Base-by-base conservation (phyloP, 2,113 vertebrate genomes). In the Syrrhaptes paradoxus region DNA sequence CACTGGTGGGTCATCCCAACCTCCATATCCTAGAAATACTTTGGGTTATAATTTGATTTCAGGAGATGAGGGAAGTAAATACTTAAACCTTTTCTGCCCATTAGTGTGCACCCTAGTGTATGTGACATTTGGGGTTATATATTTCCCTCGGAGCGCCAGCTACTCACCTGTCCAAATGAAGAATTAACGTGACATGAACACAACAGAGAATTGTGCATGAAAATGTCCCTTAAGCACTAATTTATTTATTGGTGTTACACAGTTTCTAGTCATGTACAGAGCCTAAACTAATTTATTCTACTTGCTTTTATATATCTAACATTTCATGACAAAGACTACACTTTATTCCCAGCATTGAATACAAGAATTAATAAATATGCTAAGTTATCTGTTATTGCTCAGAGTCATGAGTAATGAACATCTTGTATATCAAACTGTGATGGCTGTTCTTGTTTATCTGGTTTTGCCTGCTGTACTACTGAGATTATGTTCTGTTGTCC, bases 291-390 rank as follows among this genome's bases (percentile, higher is more conserved):
- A 97, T 96, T 93, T 95, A 93, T 91, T 97, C 85, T 85, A 66
- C 29, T 8, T 1, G 2, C 21, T 74, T 96, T 85, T 85, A 77
- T 46, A 31, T 72, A 92, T 77, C 70, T 62, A 85, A 45, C n/a
- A 38, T 81, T 89, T 96, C 38, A 71, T 93, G 87, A 94, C 76
- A 91, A 87, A 48, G 38, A 77, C 65, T 14, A 75, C 20, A 20
- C 19, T 95, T 88, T 84, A 76, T 79, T 95, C 79, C 71, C 57
- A 80, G 36, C 32, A 51, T 78, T 88, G 75, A 96, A 94, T 88
- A 85, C 66, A 95, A 79, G 82, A 95, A 93, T 77, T 94, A 94
- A 95, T 97, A 95, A 95, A 96, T 90, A 95, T 95, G 88, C 76
- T 74, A 90, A 94, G 29, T 80, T 90, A 73, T 71, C 70, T 88